A percentile compares a stretch with the other conserved stretches of the same genome.
Conservation (phyloP, 2,888 invertebrate species). For the Hirudinaria manillensis region DNA sequence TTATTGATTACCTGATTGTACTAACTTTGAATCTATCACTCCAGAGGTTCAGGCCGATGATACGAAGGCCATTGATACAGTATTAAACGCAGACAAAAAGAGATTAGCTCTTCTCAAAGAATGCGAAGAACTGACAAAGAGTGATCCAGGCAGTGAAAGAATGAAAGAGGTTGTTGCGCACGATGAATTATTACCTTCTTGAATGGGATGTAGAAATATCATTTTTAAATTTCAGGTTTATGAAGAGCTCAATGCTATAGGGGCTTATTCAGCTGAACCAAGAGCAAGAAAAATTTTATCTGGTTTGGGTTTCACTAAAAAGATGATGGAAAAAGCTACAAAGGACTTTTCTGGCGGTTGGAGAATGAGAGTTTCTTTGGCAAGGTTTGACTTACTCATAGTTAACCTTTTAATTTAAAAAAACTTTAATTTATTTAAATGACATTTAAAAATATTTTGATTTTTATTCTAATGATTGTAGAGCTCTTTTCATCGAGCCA, state of each 20-base stretch:
- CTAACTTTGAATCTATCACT: background rate
- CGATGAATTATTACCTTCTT: background rate
- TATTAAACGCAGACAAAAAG: constrained; percentile 85
- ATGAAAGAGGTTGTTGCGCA: constrained; percentile 64
- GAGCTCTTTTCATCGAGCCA: constrained; percentile 90
- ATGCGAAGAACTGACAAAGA: constrained; percentile 59
- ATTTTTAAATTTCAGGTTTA: constrained; percentile 62
- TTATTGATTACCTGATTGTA: background rate
- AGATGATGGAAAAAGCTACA: constrained; percentile 76
- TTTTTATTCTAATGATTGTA: constrained; percentile 30
- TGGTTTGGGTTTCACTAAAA: constrained; percentile 79
- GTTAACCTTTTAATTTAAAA: background rate
- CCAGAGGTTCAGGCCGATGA: constrained; percentile 92
- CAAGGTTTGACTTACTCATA: constrained; percentile 59
- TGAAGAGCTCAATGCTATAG: constrained; percentile 87
- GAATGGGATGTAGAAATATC: background rate
- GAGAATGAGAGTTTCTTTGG: constrained; percentile 97
- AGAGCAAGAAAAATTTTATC: constrained; percentile 89
- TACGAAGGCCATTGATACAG: constrained; percentile 83
- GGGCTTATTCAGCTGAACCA: constrained; percentile 95
- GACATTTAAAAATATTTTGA: background rate
- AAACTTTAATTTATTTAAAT: constrained; percentile 4
- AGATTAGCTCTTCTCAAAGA: constrained; percentile 71
- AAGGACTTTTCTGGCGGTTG: constrained; percentile 75
- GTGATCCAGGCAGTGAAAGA: constrained; percentile 52